Percentiles rank a stretch among this genome's conserved stretches.
Conservation (phyloP, 1,140 invertebrate species). For the Cherax destructor region DNA sequence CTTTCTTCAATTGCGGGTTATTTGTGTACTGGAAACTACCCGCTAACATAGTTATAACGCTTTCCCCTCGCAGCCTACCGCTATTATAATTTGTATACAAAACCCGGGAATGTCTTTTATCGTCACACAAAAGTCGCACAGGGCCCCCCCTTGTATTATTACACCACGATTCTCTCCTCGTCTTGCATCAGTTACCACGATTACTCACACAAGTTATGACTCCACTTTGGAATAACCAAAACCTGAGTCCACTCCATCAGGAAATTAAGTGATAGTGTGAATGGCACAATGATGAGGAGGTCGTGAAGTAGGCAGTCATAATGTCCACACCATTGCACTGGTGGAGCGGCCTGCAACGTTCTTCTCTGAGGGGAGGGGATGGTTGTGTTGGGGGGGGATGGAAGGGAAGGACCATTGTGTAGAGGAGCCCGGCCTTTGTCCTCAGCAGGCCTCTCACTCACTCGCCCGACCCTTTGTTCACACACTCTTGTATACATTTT, state of each 20-base stretch:
- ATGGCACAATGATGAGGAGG: constrained; percentile 14
- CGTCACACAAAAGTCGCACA: neutral
- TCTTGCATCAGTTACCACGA: neutral
- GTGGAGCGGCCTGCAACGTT: neutral
- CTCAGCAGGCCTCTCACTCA: constrained; percentile 22
- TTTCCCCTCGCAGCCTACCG: neutral
- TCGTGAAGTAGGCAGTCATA: constrained; percentile 16
- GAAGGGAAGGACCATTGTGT: neutral
- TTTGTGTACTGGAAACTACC: neutral
- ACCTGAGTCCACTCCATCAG: constrained; percentile 11
- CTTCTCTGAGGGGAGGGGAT: neutral
- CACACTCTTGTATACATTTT: neutral
- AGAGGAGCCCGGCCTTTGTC: neutral
- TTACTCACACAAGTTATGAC: neutral
- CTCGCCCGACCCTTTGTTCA: neutral
- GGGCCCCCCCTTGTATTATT: neutral
- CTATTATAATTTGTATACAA: constrained; percentile 8
- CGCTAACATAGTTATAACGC: neutral
- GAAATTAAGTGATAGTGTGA: constrained; percentile 15
- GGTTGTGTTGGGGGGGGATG: neutral
- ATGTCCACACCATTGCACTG: constrained; percentile 25
- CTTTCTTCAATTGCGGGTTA: no score
- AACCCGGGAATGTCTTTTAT: neutral
- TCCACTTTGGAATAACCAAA: neutral
- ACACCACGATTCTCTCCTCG: no score